Evolutionary conservation across 2,888 invertebrate genomes (phyloP).

Genomic region (Oscheius sp.): DNA sequence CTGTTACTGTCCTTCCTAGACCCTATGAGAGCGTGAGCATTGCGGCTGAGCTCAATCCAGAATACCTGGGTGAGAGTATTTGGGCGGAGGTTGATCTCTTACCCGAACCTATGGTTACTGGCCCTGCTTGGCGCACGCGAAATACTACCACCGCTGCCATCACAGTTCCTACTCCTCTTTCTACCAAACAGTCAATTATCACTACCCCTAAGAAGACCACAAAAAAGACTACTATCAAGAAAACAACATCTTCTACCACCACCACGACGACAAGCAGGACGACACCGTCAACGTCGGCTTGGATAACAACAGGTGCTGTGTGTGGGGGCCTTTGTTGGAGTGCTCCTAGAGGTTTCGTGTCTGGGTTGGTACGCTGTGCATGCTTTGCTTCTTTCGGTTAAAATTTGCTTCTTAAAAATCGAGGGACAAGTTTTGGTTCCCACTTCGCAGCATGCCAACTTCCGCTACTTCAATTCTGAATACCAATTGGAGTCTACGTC

Average conservation of each 20-base stretch:
- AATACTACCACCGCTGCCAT: slow-evolving; percentile 36
- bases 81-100: slow-evolving; percentile 45
- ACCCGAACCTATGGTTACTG: slow-evolving; percentile 52
- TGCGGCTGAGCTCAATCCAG: slow-evolving; percentile 55
- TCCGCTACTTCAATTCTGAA: slow-evolving; percentile 28
- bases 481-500: slow-evolving; percentile 19
- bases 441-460: slow-evolving; percentile 25
- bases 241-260: slow-evolving; percentile 26
- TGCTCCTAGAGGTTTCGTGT: slow-evolving; percentile 29
- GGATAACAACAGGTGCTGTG: slow-evolving; percentile 31
- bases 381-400: neutral
- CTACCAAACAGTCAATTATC: slow-evolving; percentile 32
- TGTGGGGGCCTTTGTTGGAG: slow-evolving; percentile 20
- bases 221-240: slow-evolving; percentile 30
- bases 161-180: slow-evolving; percentile 30
- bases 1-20: slow-evolving; percentile 46
- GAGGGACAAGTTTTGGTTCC: neutral
- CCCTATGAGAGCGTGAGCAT: slow-evolving; percentile 54
- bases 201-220: slow-evolving; percentile 24
- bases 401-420: neutral
- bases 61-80: slow-evolving; percentile 51
- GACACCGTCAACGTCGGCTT: slow-evolving; percentile 6
- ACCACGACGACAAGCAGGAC: slow-evolving; percentile 35
- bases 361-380: slow-evolving; percentile 26
- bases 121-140: slow-evolving; percentile 51